These are phyloP conservation scores for Pseudochromis fuscus DNA, from an alignment of 2,797 vertebrate genomes.

Conservation along the genomic window DNA sequence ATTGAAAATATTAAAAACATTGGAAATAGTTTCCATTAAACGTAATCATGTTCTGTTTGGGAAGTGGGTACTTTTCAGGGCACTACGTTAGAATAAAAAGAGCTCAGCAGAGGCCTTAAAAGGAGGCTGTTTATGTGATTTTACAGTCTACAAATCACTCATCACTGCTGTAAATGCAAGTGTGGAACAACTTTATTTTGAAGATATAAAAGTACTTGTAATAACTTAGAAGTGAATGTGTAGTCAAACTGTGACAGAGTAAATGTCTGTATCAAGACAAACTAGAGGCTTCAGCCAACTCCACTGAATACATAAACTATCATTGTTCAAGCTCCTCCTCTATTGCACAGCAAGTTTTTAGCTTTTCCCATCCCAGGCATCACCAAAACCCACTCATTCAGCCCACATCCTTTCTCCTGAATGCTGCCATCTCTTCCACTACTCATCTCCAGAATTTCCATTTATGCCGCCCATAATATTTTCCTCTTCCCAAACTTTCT, in stretches of 20 bases:
- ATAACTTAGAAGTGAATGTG: not conserved
- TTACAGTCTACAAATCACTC: conserved; percentile 43
- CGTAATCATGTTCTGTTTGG: conserved; percentile 17
- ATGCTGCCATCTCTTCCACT: not conserved
- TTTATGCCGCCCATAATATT: not conserved
- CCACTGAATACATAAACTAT: not conserved
- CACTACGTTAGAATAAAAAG: not conserved
- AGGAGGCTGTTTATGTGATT: conserved; percentile 31
- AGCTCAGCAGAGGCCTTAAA: conserved; percentile 23
- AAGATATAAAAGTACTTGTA: not conserved
- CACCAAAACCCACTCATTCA: not conserved
- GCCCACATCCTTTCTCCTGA: conserved; percentile 17
- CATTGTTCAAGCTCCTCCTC: conserved; percentile 8
- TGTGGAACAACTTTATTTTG: conserved; percentile 13
- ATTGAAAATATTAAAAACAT: conserved; percentile 1
- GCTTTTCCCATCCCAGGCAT: no score
- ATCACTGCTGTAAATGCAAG: conserved; percentile 26
- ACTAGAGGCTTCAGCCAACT: conserved; percentile 18
- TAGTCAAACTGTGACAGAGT: conserved; percentile 1
- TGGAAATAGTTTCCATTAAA: conserved; percentile 43
- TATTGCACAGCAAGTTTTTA: not conserved
- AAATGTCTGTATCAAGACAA: conserved; percentile 10
- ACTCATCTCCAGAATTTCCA: not conserved
- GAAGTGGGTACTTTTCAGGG: not conserved
- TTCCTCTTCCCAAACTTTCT: not conserved